A percentile compares a stretch with the other conserved stretches of the same genome.
Conservation (phyloP, 2,797 vertebrate genomes). For the Agapornis canus region DNA sequence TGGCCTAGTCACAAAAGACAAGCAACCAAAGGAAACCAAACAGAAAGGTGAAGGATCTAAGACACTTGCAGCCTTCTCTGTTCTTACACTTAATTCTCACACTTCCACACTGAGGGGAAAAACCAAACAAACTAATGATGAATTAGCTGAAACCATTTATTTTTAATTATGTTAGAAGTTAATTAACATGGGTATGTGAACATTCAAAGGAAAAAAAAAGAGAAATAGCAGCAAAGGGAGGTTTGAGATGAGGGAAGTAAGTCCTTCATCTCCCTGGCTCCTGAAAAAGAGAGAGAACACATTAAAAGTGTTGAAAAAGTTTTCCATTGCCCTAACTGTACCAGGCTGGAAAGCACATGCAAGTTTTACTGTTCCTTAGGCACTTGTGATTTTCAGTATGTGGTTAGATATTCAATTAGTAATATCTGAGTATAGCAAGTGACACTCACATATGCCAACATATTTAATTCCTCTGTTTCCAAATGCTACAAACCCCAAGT, state of each 20-base stretch:
- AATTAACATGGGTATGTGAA: slow-evolving; percentile 52
- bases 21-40: background rate
- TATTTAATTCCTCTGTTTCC: background rate
- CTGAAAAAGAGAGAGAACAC: slow-evolving; percentile 73
- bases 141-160: slow-evolving; percentile 68
- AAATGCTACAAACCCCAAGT: background rate
- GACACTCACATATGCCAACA: background rate
- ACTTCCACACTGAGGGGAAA: slow-evolving; percentile 33
- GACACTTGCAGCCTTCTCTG: slow-evolving; percentile 1
- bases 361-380: background rate
- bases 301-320: slow-evolving; percentile 48
- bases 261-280: slow-evolving; percentile 70
- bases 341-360: slow-evolving; percentile 35
- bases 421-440: background rate
- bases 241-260: slow-evolving; percentile 67
- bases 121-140: slow-evolving; percentile 68
- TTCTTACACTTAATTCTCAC: background rate
- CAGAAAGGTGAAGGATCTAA: background rate
- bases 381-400: background rate
- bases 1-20: slow-evolving; percentile 35
- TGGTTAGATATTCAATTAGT: background rate
- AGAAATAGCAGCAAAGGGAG: slow-evolving; percentile 61
- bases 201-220: slow-evolving; percentile 36
- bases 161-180: slow-evolving; percentile 46
- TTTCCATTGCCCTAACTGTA: background rate